Conservation (phyloP, 2,888 invertebrate genomes). For the Spodoptera exigua region DNA sequence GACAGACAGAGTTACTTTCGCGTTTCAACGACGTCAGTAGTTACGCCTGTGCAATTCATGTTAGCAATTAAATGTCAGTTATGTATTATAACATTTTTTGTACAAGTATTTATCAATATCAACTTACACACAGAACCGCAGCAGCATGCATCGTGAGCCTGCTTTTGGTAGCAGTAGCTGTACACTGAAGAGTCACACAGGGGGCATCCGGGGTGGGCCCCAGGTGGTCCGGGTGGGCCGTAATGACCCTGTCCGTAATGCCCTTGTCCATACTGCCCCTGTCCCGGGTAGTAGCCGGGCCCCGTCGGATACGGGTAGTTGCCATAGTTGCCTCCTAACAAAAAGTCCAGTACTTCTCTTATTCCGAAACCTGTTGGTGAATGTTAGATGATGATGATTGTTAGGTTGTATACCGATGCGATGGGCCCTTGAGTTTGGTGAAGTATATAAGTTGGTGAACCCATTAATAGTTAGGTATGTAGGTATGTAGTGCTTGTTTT, state of each 20-base stretch:
- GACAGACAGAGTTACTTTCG: too few relatives aligned
- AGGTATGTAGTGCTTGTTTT: background rate
- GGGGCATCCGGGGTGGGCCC: conserved; percentile 90
- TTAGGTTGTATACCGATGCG: conserved; percentile 47
- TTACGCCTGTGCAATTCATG: conserved; percentile 7
- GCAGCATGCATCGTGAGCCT: conserved; percentile 94
- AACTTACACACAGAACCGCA: conserved; percentile 88
- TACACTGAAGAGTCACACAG: conserved; percentile 94
- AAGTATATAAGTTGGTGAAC: conserved; percentile 21
- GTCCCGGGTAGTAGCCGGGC: conserved; percentile 56
- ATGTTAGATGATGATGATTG: conserved; percentile 66
- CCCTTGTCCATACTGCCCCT: conserved; percentile 51
- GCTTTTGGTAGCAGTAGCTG: conserved; percentile 93
- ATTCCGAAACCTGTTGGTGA: conserved; percentile 84
- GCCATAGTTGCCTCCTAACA: conserved; percentile 81
- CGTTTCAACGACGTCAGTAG: too few relatives aligned
- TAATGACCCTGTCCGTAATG: conserved; percentile 59
- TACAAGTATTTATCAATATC: conserved; percentile 1
- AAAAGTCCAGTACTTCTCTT: conserved; percentile 85
- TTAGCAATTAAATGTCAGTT: too few relatives aligned
- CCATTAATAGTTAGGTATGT: conserved; percentile 3
- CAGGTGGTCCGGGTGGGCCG: conserved; percentile 77
- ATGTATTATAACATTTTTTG: too few relatives aligned
- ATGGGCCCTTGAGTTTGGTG: conserved; percentile 33
- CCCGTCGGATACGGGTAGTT: conserved; percentile 64